Conservation (phyloP, 2,797 vertebrate species). For the Meriones psammophilus region DNA sequence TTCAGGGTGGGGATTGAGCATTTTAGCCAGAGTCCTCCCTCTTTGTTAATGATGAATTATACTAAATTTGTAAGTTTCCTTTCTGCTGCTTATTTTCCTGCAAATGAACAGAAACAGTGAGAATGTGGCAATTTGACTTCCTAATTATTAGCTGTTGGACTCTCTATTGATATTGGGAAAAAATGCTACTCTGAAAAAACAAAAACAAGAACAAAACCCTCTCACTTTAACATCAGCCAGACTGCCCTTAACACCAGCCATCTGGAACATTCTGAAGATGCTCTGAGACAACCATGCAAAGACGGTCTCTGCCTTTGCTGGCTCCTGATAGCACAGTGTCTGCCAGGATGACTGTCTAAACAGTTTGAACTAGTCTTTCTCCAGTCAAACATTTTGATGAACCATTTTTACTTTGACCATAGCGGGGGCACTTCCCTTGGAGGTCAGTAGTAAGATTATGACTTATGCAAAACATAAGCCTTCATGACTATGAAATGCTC, state of each 20-base stretch:
- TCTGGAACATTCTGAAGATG: neutral
- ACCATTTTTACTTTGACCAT: neutral
- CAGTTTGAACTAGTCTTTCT: neutral
- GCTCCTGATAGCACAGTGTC: neutral
- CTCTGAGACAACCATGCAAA: neutral
- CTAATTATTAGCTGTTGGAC: neutral
- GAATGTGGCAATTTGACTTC: neutral
- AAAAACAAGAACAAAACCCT: neutral
- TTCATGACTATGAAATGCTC: neutral
- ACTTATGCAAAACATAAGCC: neutral
- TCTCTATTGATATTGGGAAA: neutral
- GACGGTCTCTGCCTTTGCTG: neutral
- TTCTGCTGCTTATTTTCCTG: neutral
- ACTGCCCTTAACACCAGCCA: neutral
- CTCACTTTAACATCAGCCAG: neutral
- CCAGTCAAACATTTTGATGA: neutral
- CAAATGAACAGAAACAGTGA: neutral
- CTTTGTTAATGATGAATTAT: neutral
- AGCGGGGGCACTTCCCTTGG: neutral
- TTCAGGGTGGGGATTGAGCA: too few relatives aligned
- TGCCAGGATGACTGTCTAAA: neutral
- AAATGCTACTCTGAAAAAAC: neutral
- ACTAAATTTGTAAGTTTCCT: neutral
- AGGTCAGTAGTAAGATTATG: neutral
- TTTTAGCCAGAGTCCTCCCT: too few relatives aligned